Evolutionary conservation across 2,797 vertebrate genomes (phyloP), one percentile per base, ranked within the genome.

Genomic region (Sebastes variabilis): DNA sequence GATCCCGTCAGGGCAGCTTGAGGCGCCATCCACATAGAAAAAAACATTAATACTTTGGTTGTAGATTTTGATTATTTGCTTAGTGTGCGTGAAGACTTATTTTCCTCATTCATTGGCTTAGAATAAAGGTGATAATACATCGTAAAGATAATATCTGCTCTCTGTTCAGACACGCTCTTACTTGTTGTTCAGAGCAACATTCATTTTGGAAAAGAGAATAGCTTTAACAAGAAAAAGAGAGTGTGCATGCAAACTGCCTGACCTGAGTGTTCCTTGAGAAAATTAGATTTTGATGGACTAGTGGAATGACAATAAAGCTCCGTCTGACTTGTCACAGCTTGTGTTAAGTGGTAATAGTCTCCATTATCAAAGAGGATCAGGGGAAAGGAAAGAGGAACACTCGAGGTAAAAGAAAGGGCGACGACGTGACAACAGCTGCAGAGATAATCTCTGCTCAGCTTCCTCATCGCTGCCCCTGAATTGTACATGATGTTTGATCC

Each of bases 251-350:
- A 78, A 83, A 79, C 80, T 73, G 8, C 52, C 55, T 86, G 83
- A 89, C 75, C 83, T 58, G 6, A 55, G 24, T 80, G 80, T 68
- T 83, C 70, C 75, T 61, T 30, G 73, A 77, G 75, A 83, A 80
- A 88, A 88, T 87, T 60, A 80, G 81, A 78, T 88, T 85, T 86
- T 80, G 79, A 84, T 83, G 76, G 83, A 79, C 59, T 25, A 55
- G 61, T 54, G 82, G 79, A 87, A 79, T 78, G 83, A 79, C 83
- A 85, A 82, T 75, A 60, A 67, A 60, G 27, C 65, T 69, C 36
- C 27, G 65, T 80, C 82, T 74, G 64, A 79, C 77, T 87, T 82
- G 83, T 88, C 88, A 87, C 72, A 64, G 66, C 30, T 75, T 38
- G 81, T 76, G 74, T 75, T 67, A 74, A 60, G 61, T 75, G 52